These are phyloP conservation scores for Agrilus biguttatus DNA, from an alignment of 2,888 invertebrate genomes.

Conservation along the genomic window DNA sequence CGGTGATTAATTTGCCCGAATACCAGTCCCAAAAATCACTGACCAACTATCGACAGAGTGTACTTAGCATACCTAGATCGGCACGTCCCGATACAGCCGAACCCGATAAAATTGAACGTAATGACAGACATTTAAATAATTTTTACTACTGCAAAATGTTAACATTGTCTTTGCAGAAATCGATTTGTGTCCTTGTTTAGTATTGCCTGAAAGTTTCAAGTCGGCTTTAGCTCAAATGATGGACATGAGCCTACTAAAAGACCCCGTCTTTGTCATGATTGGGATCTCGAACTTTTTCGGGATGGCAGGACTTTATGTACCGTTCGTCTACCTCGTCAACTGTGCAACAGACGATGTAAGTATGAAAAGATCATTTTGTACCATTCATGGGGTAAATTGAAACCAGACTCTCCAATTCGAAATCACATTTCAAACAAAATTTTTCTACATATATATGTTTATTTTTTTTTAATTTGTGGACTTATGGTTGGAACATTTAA, in stretches of 20 bases:
- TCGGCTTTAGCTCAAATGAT: slow-evolving; percentile 78
- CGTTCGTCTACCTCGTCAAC: slow-evolving; percentile 88
- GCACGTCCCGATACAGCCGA: slow-evolving; percentile 47
- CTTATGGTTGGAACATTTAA: too few species aligned
- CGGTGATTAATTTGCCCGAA: slow-evolving; percentile 83
- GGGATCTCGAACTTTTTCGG: slow-evolving; percentile 91
- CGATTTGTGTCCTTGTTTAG: slow-evolving; percentile 66
- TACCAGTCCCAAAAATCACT: slow-evolving; percentile 86
- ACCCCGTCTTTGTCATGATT: slow-evolving; percentile 83
- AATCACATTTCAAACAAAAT: too few species aligned
- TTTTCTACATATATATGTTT: too few species aligned
- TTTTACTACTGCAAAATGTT: slow-evolving; percentile 1
- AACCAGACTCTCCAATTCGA: too few species aligned
- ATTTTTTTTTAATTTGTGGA: too few species aligned
- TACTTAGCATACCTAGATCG: slow-evolving; percentile 69
- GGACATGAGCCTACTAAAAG: slow-evolving; percentile 74
- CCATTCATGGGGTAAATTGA: not conserved
- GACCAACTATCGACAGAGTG: slow-evolving; percentile 80
- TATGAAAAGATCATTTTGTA: slow-evolving; percentile 10
- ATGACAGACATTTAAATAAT: slow-evolving; percentile 19
- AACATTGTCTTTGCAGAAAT: slow-evolving; percentile 41
- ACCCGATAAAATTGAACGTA: slow-evolving; percentile 53
- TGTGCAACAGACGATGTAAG: slow-evolving; percentile 57
- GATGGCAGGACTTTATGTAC: slow-evolving; percentile 94
- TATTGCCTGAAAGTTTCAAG: slow-evolving; percentile 67